phyloP scores from a whole-genome alignment of 2,797 vertebrate species.

The Lepus oiostolus region DNA sequence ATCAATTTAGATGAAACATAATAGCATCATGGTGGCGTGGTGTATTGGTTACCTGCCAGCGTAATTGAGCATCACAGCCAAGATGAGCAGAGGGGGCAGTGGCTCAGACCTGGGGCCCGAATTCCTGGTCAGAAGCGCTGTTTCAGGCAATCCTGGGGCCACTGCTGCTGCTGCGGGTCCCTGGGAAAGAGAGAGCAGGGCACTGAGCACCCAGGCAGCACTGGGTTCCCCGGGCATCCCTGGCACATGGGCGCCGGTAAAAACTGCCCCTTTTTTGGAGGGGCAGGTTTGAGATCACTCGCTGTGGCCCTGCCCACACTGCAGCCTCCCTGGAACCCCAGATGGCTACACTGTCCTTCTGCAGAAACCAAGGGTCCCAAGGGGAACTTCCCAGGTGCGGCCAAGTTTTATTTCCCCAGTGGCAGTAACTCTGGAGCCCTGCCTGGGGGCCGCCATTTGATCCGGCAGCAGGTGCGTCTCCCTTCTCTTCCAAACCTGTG shows the following conservation, averaged over 20 bases:
- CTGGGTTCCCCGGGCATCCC: neutral
- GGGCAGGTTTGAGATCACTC: neutral
- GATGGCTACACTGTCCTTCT: neutral
- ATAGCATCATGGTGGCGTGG: neutral
- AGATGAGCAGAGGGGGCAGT: neutral
- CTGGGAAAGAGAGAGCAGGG: neutral
- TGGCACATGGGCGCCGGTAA: neutral
- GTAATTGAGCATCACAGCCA: neutral
- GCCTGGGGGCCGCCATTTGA: neutral
- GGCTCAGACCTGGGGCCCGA: neutral
- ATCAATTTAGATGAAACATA: constrained; percentile 24
- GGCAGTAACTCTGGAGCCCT: neutral
- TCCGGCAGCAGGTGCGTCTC: neutral
- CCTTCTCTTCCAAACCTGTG: neutral
- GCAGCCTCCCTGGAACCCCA: neutral
- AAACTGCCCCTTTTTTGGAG: neutral
- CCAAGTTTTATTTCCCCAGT: too few species aligned
- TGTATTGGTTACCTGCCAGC: neutral
- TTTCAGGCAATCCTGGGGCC: neutral
- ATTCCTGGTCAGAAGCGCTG: neutral
- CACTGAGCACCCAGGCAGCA: neutral
- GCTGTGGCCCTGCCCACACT: neutral
- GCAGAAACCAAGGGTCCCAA: neutral
- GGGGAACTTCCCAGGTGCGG: neutral
- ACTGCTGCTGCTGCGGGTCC: neutral